Evolutionary conservation across 2,113 vertebrate genomes (phyloP), one percentile per base, ranked within the genome.

Genomic region (Myrmecobius fasciatus): DNA sequence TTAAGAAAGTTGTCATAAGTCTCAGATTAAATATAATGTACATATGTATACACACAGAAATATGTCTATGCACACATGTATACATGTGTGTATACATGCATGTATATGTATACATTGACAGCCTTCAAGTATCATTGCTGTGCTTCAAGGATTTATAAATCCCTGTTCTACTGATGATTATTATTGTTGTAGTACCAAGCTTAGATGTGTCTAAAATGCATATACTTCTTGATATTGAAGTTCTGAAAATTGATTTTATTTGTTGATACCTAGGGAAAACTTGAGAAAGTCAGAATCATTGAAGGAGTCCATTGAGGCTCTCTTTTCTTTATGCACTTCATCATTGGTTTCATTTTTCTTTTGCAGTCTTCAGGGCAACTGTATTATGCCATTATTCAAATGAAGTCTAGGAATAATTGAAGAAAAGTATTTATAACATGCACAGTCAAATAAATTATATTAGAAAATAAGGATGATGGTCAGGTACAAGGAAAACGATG

Each of bases 331-430:
- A n/a, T 83, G 67, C 6, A 83, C 67, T 83, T 93, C 7, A 46
- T 9, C 36, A 0, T 94, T 31, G 90, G 10, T 89, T 90, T 22
- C 51, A 1, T 17, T 97, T 22, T 47, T 31, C 89, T 14, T 91
- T 90, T 67, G 0, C 12, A 52, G 25, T 9, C 89, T 94, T n/a
- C 43, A 52, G 53, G 25, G 91, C 17, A 93, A 22, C 5, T 89
- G 51, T 93, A 31, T 89, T 48, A 31, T 43, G 22, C 11, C 2
- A 43, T 91, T 92, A 31, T 95, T 96, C 8, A 96, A 93, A 93
- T 20, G 0, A 46, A 89, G 52, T 88, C 31, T 10, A 92, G 83
- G 91, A 93, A 95, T 93, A 92, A 36, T 0, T 17, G 20, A 46
- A 52, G 10, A 53, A 67, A 93, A 83, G 20, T 54, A 75, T 83